Conservation (phyloP, 2,888 invertebrate species). For the Parnassius orleans region DNA sequence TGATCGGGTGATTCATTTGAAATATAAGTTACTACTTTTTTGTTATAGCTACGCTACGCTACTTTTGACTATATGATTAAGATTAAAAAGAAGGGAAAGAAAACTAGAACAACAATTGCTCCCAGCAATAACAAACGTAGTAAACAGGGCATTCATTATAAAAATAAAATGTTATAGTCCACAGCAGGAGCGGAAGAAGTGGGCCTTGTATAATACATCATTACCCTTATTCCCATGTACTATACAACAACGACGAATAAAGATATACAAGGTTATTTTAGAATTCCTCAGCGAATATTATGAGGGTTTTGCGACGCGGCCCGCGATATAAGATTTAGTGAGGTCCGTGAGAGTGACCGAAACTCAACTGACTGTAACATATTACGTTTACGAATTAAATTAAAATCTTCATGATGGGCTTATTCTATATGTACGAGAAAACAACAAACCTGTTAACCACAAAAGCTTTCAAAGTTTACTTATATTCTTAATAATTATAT, state of each 20-base stretch:
- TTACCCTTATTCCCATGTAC: not conserved
- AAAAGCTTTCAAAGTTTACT: no score
- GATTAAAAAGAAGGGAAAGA: not conserved
- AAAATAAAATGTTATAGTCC: slow-evolving; percentile 8
- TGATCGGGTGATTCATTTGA: no score
- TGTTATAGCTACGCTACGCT: no score
- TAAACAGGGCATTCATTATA: slow-evolving; percentile 3
- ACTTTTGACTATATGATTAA: no score
- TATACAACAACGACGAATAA: slow-evolving; percentile 1
- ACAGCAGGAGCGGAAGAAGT: slow-evolving; percentile 3
- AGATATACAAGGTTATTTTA: slow-evolving; percentile 14
- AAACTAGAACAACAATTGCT: not conserved
- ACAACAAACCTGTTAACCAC: no score
- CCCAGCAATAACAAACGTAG: not conserved
- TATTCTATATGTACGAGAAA: no score
- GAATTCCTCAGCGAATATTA: slow-evolving; percentile 14
- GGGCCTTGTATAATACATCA: not conserved
- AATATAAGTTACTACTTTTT: no score
- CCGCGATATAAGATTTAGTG: slow-evolving; percentile 17
- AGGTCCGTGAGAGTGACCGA: slow-evolving; percentile 8
- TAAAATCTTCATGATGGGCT: not conserved
- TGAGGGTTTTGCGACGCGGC: slow-evolving; percentile 15
- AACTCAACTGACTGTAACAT: slow-evolving; percentile 4
- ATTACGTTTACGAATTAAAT: not conserved
- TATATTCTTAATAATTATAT: no score